phyloP scores from a whole-genome alignment of 2,113 vertebrate species.

The Pogona vitticeps region DNA sequence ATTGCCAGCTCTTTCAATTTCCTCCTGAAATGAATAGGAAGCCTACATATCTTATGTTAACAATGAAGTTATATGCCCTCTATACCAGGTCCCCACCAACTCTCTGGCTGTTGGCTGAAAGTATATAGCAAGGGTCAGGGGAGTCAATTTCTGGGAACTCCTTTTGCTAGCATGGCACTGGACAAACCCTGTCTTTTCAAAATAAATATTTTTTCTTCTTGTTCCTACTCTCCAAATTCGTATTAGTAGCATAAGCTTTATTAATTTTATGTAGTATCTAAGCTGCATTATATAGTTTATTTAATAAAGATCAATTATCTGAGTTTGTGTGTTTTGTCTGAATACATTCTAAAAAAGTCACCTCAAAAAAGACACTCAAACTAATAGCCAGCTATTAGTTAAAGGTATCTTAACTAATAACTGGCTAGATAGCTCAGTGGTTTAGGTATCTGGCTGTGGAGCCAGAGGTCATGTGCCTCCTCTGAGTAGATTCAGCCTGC shows the following conservation, averaged over 20 bases:
- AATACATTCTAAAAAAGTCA: neutral
- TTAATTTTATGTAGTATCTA: too few species aligned
- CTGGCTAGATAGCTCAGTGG: too few species aligned
- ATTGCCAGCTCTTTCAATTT: neutral
- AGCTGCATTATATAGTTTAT: neutral
- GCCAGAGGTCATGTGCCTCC: too few species aligned
- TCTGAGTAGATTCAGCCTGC: too few species aligned
- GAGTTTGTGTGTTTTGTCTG: neutral
- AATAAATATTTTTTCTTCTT: neutral
- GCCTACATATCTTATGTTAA: neutral
- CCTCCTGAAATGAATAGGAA: too few species aligned
- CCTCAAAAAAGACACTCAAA: too few species aligned
- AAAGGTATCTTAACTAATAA: too few species aligned
- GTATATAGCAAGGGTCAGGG: neutral
- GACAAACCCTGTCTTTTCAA: neutral
- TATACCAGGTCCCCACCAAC: neutral
- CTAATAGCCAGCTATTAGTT: too few species aligned
- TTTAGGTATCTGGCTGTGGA: too few species aligned
- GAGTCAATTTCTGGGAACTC: neutral
- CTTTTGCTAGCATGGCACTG: neutral
- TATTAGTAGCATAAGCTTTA: too few species aligned
- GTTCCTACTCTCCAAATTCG: too few species aligned
- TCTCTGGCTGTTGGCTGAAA: too few species aligned
- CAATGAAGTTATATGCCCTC: neutral
- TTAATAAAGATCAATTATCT: neutral